These are phyloP conservation scores for Scomber scombrus DNA, from an alignment of 2,113 vertebrate genomes.

Conservation along the genomic window DNA sequence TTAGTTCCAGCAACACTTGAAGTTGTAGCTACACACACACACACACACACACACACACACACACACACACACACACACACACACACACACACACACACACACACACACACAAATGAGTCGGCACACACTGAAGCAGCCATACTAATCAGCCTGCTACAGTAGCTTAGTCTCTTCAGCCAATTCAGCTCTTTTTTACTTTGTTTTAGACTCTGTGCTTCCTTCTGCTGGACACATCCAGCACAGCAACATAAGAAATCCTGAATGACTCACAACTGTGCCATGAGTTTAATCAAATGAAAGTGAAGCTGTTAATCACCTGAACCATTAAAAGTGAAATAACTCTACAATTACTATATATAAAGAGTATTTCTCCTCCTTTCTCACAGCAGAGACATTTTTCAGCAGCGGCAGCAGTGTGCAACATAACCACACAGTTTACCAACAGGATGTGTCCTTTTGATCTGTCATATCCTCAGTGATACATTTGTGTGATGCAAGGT, in stretches of 20 bases:
- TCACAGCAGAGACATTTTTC: not conserved
- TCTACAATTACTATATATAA: not conserved
- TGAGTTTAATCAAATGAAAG: too few relatives aligned
- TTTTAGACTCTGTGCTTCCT: constrained; percentile 34
- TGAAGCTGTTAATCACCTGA: too few relatives aligned
- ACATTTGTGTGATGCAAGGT: not conserved
- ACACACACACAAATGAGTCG: constrained; percentile 11
- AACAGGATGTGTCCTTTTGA: not conserved
- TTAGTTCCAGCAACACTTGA: constrained; percentile 68
- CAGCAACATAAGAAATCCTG: not conserved
- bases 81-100: constrained; percentile 18
- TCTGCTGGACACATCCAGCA: constrained; percentile 47
- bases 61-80: constrained; percentile 12
- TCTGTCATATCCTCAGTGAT: not conserved
- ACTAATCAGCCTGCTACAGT: constrained; percentile 41
- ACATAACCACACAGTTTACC: not conserved
- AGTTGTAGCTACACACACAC: constrained; percentile 20
- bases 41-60: constrained; percentile 17
- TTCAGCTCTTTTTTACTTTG: not conserved
- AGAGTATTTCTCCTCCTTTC: not conserved
- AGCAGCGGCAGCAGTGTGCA: not conserved
- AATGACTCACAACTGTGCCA: not conserved
- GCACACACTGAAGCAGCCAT: constrained; percentile 18
- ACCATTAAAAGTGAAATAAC: too few relatives aligned
- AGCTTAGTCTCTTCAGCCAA: constrained; percentile 17